Percentiles rank a stretch among this genome's conserved stretches.
phyloP scores from a whole-genome alignment of 2,797 vertebrate genomes.

The Micropoecilia bifurca region DNA sequence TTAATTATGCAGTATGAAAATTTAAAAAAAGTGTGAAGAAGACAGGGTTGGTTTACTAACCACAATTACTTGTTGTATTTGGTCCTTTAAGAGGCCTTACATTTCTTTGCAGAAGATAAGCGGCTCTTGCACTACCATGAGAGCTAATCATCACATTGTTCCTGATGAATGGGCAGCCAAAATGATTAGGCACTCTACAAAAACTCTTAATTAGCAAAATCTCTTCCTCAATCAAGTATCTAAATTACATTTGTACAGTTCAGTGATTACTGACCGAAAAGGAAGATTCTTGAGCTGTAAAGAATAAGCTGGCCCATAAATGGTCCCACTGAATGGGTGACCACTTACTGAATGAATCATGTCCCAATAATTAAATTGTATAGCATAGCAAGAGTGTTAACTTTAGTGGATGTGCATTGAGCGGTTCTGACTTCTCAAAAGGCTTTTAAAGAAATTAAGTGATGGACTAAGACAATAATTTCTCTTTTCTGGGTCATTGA shows the following conservation, averaged over 20 bases:
- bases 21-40: background rate
- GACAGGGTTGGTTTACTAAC: conserved; percentile 12
- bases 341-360: conserved; percentile 82
- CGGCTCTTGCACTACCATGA: conserved; percentile 62
- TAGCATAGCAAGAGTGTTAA: conserved; percentile 75
- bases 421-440: conserved; percentile 88
- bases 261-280: conserved; percentile 80
- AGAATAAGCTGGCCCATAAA: conserved; percentile 73
- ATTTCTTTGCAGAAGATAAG: conserved; percentile 63
- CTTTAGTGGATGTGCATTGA: conserved; percentile 81
- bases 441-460: conserved; percentile 97
- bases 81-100: conserved; percentile 46
- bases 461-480: conserved; percentile 92
- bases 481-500: conserved; percentile 92
- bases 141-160: conserved; percentile 80
- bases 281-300: conserved; percentile 70
- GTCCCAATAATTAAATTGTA: conserved; percentile 85
- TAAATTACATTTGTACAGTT: conserved; percentile 82
- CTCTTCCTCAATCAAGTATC: conserved; percentile 78
- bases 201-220: conserved; percentile 80
- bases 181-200: conserved; percentile 77
- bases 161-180: conserved; percentile 78
- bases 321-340: conserved; percentile 75
- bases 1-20: conserved; percentile 12
- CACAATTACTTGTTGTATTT: conserved; percentile 39